These are phyloP conservation scores for Agelas oroides DNA, from an alignment of 37 sponge, comb jelly and placozoan species.

Conservation along the genomic window DNA sequence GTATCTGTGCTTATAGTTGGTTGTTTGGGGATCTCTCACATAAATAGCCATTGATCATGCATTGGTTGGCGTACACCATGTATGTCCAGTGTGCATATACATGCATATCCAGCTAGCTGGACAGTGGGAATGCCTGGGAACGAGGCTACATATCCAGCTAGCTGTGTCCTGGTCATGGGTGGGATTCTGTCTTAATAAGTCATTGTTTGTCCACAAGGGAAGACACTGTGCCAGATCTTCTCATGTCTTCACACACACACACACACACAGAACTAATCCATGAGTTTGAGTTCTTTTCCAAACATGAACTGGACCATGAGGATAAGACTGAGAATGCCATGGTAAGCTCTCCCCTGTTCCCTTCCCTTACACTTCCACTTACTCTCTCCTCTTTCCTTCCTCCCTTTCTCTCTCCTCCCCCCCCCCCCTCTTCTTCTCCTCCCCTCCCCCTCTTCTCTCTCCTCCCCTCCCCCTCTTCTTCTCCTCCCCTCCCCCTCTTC, in stretches of 20 bases:
- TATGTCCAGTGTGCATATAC: too few relatives aligned
- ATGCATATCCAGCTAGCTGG: too few relatives aligned
- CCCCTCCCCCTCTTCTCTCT: not conserved
- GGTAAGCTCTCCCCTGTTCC: slow-evolving; percentile 8
- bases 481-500: too few relatives aligned
- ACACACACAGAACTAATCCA: slow-evolving; percentile 48
- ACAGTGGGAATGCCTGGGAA: too few relatives aligned
- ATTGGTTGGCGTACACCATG: too few relatives aligned
- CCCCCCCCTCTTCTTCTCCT: not conserved
- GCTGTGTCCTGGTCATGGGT: too few relatives aligned
- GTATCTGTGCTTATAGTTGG: not conserved
- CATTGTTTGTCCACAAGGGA: not conserved
- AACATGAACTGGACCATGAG: slow-evolving; percentile 25
- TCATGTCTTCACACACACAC: not conserved
- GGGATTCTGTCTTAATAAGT: too few relatives aligned
- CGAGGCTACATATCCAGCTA: too few relatives aligned
- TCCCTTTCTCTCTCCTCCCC: not conserved
- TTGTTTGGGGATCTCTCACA: too few relatives aligned
- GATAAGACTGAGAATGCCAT: slow-evolving; percentile 14
- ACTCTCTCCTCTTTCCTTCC: not conserved
- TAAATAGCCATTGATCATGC: too few relatives aligned
- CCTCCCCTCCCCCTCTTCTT: not conserved
- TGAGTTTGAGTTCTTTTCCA: slow-evolving; percentile 61
- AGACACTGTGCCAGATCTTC: too few relatives aligned
- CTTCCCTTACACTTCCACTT: not conserved